Base-by-base conservation (phyloP, 2,888 invertebrate species). In the Ceraclea dissimilis region DNA sequence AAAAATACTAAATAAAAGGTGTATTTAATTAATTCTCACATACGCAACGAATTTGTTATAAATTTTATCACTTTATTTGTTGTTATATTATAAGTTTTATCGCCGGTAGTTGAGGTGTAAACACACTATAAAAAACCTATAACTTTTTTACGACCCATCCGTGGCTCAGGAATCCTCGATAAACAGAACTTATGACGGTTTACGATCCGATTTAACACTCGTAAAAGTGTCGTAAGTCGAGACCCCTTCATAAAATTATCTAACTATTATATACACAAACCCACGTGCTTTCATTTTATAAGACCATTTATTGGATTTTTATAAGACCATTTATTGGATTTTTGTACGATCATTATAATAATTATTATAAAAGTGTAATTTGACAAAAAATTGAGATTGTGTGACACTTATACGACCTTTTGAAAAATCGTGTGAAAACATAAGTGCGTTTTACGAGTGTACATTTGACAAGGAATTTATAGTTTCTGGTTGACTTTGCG, bases 31-130 rank as follows among this genome's bases (percentile, higher is more conserved):
- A n/a, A n/a, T n/a, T n/a, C n/a, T n/a, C n/a, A n/a, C n/a, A n/a
- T n/a, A n/a, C n/a, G n/a, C n/a, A n/a, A n/a, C n/a, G 10, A 26
- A 26, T 26, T 39, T 39, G 39, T 39, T 39, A 8, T n/a, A n/a
- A 4, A 39, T n/a, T 8, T 39, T 39, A 16, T 39, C 13, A 5
- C n/a, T 31, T 31, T 31, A 31, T 11, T 8, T 39, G 13, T 13
- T 39, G 39, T 13, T 39, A n/a, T n/a, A 13, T 13, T n/a, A 39
- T 13, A 39, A 39, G 16, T 58, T 59, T 56, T 59, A 56, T 56
- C 54, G 52, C 56, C 59, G 55, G 59, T 59, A 54, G 55, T 48
- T 49, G 49, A 50, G 47, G 58, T 51, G 52, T 59, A 55, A 56
- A 48, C 56, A 49, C 21, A 50, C 51, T 43, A 59, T 59, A 59